Conservation (phyloP, 2,113 vertebrate genomes). For the Cephalopholis sonnerati region DNA sequence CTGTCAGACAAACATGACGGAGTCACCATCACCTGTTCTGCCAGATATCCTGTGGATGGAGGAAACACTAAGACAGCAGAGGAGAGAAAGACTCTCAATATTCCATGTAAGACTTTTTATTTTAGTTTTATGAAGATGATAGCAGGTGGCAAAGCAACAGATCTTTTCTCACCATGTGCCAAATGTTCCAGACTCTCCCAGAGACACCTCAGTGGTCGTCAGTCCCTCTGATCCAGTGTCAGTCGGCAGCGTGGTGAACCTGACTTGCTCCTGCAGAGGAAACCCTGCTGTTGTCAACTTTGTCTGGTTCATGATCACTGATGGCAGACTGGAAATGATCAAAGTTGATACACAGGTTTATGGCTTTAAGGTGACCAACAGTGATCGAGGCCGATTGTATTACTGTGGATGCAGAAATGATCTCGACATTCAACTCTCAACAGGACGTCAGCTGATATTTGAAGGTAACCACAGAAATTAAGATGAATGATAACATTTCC, state of each 20-base stretch:
- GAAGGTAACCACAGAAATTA: conserved; percentile 8
- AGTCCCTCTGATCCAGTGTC: conserved; percentile 27
- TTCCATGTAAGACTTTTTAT: conserved; percentile 47
- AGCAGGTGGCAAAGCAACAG: neutral
- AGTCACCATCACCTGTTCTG: conserved; percentile 48
- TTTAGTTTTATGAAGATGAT: neutral
- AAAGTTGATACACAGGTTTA: neutral
- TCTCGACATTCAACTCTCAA: conserved; percentile 18
- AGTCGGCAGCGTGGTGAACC: conserved; percentile 41
- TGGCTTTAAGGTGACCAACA: conserved; percentile 6
- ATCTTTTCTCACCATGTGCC: neutral
- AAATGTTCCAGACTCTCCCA: conserved; percentile 53
- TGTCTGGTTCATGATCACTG: conserved; percentile 38
- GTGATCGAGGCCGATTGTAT: conserved; percentile 22
- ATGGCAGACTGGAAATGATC: conserved; percentile 14
- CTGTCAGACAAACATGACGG: conserved; percentile 39
- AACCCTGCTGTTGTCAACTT: conserved; percentile 34
- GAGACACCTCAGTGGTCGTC: conserved; percentile 54
- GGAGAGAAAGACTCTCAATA: conserved; percentile 19
- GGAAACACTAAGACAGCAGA: conserved; percentile 5
- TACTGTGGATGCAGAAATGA: conserved; percentile 40
- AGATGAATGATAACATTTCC: neutral
- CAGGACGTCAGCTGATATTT: neutral
- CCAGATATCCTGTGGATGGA: conserved; percentile 27
- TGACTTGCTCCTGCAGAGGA: conserved; percentile 52